phyloP scores from a whole-genome alignment of 2,888 invertebrate genomes.

The Gasteruption jaculator region DNA sequence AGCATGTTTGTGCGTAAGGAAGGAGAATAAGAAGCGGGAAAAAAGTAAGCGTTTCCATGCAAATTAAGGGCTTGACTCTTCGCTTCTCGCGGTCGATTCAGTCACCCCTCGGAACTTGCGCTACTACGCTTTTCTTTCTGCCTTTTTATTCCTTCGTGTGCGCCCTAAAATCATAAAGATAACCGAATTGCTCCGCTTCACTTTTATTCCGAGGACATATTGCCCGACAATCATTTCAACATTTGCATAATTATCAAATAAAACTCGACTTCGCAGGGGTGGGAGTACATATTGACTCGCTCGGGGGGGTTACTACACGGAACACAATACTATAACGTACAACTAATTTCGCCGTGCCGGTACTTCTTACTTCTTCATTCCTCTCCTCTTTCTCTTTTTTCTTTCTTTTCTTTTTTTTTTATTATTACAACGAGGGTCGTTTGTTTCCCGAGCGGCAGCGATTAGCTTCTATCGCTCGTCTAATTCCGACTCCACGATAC shows the following conservation, averaged over 20 bases:
- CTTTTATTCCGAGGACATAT: constrained; percentile 49
- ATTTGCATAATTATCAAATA: constrained; percentile 53
- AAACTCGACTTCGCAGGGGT: constrained; percentile 43
- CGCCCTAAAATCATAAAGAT: constrained; percentile 47
- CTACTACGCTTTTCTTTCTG: constrained; percentile 19
- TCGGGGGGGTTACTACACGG: too few species aligned
- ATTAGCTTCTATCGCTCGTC: too few species aligned
- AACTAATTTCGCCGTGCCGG: too few species aligned
- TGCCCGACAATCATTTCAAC: constrained; percentile 49
- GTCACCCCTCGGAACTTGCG: constrained; percentile 19
- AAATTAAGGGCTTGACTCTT: constrained; percentile 45
- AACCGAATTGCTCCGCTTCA: constrained; percentile 46
- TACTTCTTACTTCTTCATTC: too few species aligned
- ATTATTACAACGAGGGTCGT: too few species aligned
- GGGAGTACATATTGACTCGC: constrained; percentile 55
- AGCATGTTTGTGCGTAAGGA: constrained; percentile 37
- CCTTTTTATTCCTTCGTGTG: constrained; percentile 19
- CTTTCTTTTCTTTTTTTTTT: too few species aligned
- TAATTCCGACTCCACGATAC: constrained; percentile 26
- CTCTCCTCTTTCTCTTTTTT: too few species aligned
- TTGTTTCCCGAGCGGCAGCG: too few species aligned
- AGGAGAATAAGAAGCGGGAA: constrained; percentile 22
- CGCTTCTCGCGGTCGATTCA: constrained; percentile 21
- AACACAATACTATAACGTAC: too few species aligned
- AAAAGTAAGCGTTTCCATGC: constrained; percentile 48